Evolutionary conservation across 2,797 vertebrate species (phyloP).

Genomic region (Saguinus oedipus): DNA sequence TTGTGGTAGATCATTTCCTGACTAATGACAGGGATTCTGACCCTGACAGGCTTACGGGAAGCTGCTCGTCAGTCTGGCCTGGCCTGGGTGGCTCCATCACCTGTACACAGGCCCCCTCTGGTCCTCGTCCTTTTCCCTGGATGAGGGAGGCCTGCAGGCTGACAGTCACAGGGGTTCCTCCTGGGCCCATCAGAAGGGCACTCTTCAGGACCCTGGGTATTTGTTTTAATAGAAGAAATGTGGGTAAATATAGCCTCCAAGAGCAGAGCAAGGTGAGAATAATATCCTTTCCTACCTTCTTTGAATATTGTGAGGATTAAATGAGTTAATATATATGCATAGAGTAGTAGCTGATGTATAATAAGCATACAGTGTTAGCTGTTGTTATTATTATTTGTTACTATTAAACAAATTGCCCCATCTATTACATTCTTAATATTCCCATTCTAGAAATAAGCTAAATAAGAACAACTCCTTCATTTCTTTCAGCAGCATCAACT

Average conservation of each 20-base stretch:
- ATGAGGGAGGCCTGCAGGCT: fast-evolving
- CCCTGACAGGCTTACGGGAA: not conserved
- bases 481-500: not conserved
- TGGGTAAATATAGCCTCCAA: not conserved
- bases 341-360: not conserved
- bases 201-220: not conserved
- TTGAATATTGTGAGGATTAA: not conserved
- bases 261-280: not conserved
- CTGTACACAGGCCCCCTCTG: fast-evolving
- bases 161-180: not conserved
- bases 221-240: not conserved
- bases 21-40: fast-evolving
- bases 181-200: not conserved
- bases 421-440: constrained; percentile 15
- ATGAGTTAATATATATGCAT: not conserved
- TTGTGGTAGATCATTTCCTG: not conserved
- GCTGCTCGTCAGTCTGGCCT: not conserved
- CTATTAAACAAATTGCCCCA: not conserved
- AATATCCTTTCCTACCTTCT: not conserved
- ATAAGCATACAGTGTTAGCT: not conserved
- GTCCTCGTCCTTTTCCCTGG: not conserved
- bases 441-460: not conserved
- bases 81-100: not conserved
- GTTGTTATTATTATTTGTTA: not conserved
- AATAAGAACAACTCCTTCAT: not conserved